phyloP scores from a whole-genome alignment of 2,797 vertebrate genomes.

The Mus spretus region DNA sequence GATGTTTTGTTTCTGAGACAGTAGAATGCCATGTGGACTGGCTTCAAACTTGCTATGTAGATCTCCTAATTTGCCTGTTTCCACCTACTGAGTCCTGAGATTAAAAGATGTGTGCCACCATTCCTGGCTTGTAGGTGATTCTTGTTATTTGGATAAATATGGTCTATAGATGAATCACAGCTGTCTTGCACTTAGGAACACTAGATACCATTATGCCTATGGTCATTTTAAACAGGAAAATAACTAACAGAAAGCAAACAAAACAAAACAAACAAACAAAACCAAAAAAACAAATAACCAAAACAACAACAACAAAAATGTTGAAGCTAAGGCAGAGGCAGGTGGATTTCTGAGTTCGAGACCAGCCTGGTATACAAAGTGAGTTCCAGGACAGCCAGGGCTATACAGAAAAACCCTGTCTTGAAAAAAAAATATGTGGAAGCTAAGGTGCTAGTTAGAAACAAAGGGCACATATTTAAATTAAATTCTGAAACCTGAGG shows the following conservation, averaged over 20 bases:
- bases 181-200: not conserved
- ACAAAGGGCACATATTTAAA: not conserved
- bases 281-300: too few species aligned
- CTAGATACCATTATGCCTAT: not conserved
- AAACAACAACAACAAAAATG: not conserved
- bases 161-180: not conserved
- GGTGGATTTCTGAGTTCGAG: too few species aligned
- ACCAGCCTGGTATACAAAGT: too few species aligned
- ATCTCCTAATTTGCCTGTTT: not conserved
- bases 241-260: not conserved
- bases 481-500: not conserved
- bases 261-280: not conserved
- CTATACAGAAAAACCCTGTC: too few species aligned
- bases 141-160: not conserved
- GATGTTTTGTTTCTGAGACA: not conserved
- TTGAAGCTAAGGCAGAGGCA: too few species aligned
- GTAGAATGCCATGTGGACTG: not conserved
- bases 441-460: not conserved
- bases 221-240: not conserved
- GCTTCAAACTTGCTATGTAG: not conserved
- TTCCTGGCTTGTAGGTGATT: not conserved
- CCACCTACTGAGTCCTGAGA: not conserved
- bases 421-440: not conserved
- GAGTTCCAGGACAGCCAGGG: too few species aligned
- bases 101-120: not conserved